phyloP scores from a whole-genome alignment of 2,888 invertebrate species.

The Lasiommata megera region DNA sequence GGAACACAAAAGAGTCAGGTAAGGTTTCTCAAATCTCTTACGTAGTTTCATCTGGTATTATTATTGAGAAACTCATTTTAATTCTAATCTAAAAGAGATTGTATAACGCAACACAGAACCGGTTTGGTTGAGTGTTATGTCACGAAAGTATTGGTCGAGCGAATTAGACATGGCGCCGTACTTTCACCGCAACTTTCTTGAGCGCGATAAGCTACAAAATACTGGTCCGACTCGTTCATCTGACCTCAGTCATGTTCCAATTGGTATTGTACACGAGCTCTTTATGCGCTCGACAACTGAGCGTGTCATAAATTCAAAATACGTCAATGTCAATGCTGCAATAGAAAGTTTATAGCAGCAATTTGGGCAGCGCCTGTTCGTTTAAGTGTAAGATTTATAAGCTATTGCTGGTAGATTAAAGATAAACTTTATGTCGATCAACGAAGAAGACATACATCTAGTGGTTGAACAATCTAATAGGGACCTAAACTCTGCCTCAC shows the following conservation, averaged over 20 bases:
- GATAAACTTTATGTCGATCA: neutral
- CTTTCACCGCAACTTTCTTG: conserved; percentile 76
- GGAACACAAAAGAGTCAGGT: conserved; percentile 47
- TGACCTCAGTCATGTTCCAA: conserved; percentile 56
- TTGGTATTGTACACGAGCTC: conserved; percentile 53
- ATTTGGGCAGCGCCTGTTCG: neutral
- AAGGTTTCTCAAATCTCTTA: conserved; percentile 54
- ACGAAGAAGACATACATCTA: neutral
- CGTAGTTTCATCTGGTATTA: conserved; percentile 48
- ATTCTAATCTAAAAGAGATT: conserved; percentile 48
- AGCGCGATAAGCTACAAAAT: conserved; percentile 47
- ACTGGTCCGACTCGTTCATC: conserved; percentile 55
- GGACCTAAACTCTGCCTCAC: no score
- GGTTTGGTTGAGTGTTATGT: conserved; percentile 65
- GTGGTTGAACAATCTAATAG: neutral
- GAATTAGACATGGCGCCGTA: conserved; percentile 63
- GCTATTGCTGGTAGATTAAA: neutral
- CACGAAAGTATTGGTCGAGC: conserved; percentile 67
- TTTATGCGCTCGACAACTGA: conserved; percentile 50
- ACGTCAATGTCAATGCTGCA: conserved; percentile 51
- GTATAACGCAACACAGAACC: conserved; percentile 47
- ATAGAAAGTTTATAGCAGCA: conserved; percentile 41
- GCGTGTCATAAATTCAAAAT: conserved; percentile 41
- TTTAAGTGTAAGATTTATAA: neutral
- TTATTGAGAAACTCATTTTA: conserved; percentile 51